These are phyloP conservation scores for Ptychoptera contaminata DNA, from an alignment of 2,888 invertebrate genomes.

Conservation along the genomic window DNA sequence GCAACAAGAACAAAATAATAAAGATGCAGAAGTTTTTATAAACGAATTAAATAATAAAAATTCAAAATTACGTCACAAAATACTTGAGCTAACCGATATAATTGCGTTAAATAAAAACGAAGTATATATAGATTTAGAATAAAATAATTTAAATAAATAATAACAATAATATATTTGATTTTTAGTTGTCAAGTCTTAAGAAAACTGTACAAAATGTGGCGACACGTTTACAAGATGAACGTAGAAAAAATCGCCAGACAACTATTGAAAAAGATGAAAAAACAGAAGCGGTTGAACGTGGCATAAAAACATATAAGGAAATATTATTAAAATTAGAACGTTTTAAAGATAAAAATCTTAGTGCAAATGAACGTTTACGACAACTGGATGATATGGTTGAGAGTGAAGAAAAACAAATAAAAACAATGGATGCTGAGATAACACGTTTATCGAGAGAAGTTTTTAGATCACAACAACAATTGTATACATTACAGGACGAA, in stretches of 20 bases:
- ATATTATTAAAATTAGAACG: slow-evolving; percentile 13
- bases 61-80: slow-evolving; percentile 25
- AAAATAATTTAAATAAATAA: too few species aligned
- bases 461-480: slow-evolving; percentile 23
- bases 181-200: slow-evolving; percentile 20
- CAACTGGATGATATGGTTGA: slow-evolving; percentile 27
- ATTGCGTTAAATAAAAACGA: slow-evolving; percentile 29
- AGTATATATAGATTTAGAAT: too few species aligned
- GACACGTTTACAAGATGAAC: slow-evolving; percentile 21
- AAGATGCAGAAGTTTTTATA: slow-evolving; percentile 29
- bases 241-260: slow-evolving; percentile 22
- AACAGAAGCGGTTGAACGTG: slow-evolving; percentile 14
- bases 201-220: slow-evolving; percentile 23
- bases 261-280: slow-evolving; percentile 14
- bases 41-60: slow-evolving; percentile 27
- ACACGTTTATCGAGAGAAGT: slow-evolving; percentile 20
- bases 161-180: too few species aligned
- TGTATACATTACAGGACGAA: slow-evolving; percentile 19
- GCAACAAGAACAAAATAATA: slow-evolving; percentile 37
- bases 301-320: slow-evolving; percentile 15
- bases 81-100: slow-evolving; percentile 22
- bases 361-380: slow-evolving; percentile 23
- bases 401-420: slow-evolving; percentile 19
- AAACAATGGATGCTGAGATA: slow-evolving; percentile 19
- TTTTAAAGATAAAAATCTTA: slow-evolving; percentile 20